A percentile compares a stretch with the other conserved stretches of the same genome.
These are phyloP conservation scores for Choreutis nemorana DNA, from an alignment of 2,888 invertebrate genomes.

Conservation along the genomic window DNA sequence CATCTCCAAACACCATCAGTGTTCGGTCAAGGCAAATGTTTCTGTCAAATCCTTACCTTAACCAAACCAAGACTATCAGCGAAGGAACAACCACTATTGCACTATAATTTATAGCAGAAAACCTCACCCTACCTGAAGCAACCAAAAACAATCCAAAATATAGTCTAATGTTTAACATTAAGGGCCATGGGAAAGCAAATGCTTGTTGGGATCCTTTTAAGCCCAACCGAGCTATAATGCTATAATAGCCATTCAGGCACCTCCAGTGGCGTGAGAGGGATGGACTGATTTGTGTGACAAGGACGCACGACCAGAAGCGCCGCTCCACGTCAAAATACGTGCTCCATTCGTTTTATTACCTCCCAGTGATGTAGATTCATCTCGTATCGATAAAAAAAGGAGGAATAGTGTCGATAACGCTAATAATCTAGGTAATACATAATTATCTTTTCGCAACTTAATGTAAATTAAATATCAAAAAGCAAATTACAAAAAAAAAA, in stretches of 20 bases:
- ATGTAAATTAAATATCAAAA: too few relatives aligned
- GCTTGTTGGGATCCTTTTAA: too few relatives aligned
- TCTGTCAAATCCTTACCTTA: constrained; percentile 37
- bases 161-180: too few relatives aligned
- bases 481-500: too few relatives aligned
- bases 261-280: constrained; percentile 38
- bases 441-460: too few relatives aligned
- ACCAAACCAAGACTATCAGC: constrained; percentile 30
- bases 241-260: constrained; percentile 60
- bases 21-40: constrained; percentile 23
- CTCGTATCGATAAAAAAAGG: constrained; percentile 22
- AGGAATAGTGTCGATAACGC: too few relatives aligned
- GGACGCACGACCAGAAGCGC: constrained; percentile 59
- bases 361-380: constrained; percentile 23
- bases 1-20: constrained; percentile 10
- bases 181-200: too few relatives aligned
- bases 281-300: constrained; percentile 24
- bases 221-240: constrained; percentile 44
- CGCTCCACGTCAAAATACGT: constrained; percentile 67
- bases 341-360: constrained; percentile 65
- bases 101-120: constrained; percentile 60
- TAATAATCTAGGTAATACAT: too few relatives aligned
- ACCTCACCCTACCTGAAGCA: constrained; percentile 3
- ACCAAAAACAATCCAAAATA: too few relatives aligned
- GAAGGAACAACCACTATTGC: constrained; percentile 57